Percentiles rank a stretch among this genome's conserved stretches.
Evolutionary conservation across 2,797 vertebrate species (phyloP).

Genomic region (Sebastolobus altivelis): DNA sequence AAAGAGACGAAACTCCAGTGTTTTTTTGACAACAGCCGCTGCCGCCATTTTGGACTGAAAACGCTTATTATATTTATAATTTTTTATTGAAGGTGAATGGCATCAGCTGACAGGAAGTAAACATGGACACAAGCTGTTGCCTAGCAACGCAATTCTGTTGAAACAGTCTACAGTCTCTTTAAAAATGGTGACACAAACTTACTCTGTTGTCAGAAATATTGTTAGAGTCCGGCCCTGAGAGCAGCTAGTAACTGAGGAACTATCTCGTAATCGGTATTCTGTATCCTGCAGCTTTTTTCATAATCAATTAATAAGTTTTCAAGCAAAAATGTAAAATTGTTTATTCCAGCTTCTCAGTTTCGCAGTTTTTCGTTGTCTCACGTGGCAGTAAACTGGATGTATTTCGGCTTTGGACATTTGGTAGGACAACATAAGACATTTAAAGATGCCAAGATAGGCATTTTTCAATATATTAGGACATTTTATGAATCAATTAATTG

Average conservation of each 20-base stretch:
- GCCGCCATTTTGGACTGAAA: too few relatives aligned
- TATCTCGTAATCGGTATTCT: neutral
- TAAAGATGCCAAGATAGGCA: neutral
- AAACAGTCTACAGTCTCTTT: conserved; percentile 3
- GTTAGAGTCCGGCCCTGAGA: neutral
- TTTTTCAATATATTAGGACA: neutral
- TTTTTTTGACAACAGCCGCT: too few relatives aligned
- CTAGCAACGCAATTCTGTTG: too few relatives aligned
- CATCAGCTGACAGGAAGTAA: too few relatives aligned
- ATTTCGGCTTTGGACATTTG: neutral
- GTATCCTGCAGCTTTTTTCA: neutral
- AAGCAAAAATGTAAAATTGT: neutral
- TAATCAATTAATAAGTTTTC: neutral
- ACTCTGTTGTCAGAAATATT: neutral
- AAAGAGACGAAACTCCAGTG: too few relatives aligned
- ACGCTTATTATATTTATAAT: too few relatives aligned
- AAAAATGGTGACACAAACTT: conserved; percentile 14
- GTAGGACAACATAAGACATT: neutral
- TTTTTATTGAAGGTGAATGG: too few relatives aligned
- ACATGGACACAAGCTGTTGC: too few relatives aligned
- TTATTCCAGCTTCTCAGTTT: neutral
- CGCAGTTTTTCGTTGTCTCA: neutral
- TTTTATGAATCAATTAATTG: neutral
- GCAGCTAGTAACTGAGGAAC: neutral
- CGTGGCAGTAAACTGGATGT: neutral